phyloP scores from a whole-genome alignment of 2,113 vertebrate genomes.

The Psettodes erumei region DNA sequence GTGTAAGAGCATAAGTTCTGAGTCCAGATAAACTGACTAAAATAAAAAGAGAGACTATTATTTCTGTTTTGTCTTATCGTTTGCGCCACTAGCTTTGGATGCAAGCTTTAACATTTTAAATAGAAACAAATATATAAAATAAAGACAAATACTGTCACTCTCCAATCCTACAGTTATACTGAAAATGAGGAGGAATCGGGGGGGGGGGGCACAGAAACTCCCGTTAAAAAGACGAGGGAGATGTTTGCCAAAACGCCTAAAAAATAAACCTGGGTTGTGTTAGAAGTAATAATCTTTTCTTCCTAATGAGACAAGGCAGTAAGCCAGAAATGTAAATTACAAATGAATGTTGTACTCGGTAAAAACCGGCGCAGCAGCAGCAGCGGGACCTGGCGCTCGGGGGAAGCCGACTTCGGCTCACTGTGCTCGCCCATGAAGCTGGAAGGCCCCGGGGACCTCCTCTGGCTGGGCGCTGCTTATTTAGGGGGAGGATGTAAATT shows the following conservation, averaged over 20 bases:
- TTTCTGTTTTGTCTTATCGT: no score
- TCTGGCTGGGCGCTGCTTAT: constrained; percentile 59
- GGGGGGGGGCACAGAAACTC: no score
- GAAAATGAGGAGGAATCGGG: no score
- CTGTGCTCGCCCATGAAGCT: constrained; percentile 53
- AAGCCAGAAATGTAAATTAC: neutral
- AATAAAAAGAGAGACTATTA: neutral
- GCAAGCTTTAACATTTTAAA: neutral
- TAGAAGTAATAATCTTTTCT: neutral
- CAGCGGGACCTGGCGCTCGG: constrained; percentile 24
- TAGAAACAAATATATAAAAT: neutral
- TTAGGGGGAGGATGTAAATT: constrained; percentile 76
- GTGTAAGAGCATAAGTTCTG: neutral
- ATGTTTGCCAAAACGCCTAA: neutral
- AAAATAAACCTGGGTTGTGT: neutral
- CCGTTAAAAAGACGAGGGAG: neutral
- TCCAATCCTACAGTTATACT: no score
- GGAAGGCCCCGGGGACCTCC: constrained; percentile 65
- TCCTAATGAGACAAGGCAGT: neutral
- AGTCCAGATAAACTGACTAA: neutral
- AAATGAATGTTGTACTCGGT: neutral
- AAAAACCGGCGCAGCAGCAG: neutral
- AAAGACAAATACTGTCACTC: neutral
- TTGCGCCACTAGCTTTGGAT: neutral
- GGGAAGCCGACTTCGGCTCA: constrained; percentile 47